Base-by-base conservation (phyloP, 2,888 invertebrate genomes). In the Drosophila imparisetae region DNA sequence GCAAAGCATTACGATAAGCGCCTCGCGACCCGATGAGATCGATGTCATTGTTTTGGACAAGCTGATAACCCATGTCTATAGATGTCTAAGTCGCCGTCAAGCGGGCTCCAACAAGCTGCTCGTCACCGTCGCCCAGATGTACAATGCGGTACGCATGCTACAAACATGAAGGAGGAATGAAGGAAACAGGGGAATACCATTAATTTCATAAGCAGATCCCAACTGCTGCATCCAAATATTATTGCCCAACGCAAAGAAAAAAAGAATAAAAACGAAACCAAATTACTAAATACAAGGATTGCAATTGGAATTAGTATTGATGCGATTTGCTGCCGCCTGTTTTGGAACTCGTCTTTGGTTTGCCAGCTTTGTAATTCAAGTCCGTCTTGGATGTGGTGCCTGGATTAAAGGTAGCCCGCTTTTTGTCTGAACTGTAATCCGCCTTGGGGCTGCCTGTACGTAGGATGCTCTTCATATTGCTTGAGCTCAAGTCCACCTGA, bases 121-220 rank as follows among this genome's bases (percentile, higher is more conserved):
- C 62, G 93, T 93, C 79, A 91, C 94, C 65, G 94, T 93, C 11
- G 92, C 92, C 61, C 92, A 94, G 89, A 92, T 94, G 91, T 92
- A 93, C 78, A 94, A 94, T 75, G 94, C 94, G 7, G 94, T 94
- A 79, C 88, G 85, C 49, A 65, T 91, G 21, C 78, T 92, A 59
- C 90, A 91, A 74, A 75, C 88, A 11, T 91, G 71, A 78, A 40
- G 49, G 42, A 2, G 10, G 4, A 32, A 11, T 32, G 32, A 0
- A 2, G 13, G 7, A 21, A 21, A 45, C 13, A 8, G 4, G 2
- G 15, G 45, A 45, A 24, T 24, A 24, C 24, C 62, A 75, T 71
- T 68, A 74, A 71, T 75, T 80, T 75, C 45, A 62, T 34, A 21
- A 48, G 34, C 40, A 38, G 34, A 45, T 15, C 24, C 48, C 27